Evolutionary conservation across 2,888 invertebrate genomes (phyloP).

Genomic region (Acronicta leporina): DNA sequence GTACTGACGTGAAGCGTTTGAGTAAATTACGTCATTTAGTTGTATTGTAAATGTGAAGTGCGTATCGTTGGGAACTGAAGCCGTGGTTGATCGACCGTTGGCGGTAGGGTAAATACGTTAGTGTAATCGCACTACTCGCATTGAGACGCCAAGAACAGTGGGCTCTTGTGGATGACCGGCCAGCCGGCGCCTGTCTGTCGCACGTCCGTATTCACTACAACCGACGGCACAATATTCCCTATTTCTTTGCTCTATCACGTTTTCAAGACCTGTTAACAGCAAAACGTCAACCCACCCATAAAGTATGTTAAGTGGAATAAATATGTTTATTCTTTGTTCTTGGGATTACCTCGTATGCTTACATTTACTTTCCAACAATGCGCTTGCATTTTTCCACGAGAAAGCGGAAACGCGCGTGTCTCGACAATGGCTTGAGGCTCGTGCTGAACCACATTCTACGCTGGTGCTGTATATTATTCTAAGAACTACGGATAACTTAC

Average conservation of each 20-base stretch:
- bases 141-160: constrained; percentile 76
- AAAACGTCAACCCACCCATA: constrained; percentile 9
- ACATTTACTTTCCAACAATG: constrained; percentile 83
- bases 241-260: constrained; percentile 20
- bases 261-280: constrained; percentile 29
- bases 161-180: constrained; percentile 70
- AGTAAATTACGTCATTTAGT: constrained; percentile 28
- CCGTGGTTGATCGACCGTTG: constrained; percentile 63
- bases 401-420: constrained; percentile 88
- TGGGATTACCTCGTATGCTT: constrained; percentile 65
- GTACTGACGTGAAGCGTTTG: constrained; percentile 15
- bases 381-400: constrained; percentile 87
- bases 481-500: constrained; percentile 71
- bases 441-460: constrained; percentile 81
- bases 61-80: constrained; percentile 44
- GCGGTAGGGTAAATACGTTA: constrained; percentile 56
- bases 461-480: constrained; percentile 81
- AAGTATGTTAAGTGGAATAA: constrained; percentile 31
- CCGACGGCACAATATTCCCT: constrained; percentile 38
- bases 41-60: constrained; percentile 40
- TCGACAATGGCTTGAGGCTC: constrained; percentile 81
- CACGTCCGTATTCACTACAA: constrained; percentile 41
- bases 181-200: constrained; percentile 74
- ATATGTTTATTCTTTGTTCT: constrained; percentile 59
- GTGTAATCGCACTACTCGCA: constrained; percentile 70